These are phyloP conservation scores for Amorpha juglandis DNA, from an alignment of 2,888 invertebrate genomes.

Conservation along the genomic window DNA sequence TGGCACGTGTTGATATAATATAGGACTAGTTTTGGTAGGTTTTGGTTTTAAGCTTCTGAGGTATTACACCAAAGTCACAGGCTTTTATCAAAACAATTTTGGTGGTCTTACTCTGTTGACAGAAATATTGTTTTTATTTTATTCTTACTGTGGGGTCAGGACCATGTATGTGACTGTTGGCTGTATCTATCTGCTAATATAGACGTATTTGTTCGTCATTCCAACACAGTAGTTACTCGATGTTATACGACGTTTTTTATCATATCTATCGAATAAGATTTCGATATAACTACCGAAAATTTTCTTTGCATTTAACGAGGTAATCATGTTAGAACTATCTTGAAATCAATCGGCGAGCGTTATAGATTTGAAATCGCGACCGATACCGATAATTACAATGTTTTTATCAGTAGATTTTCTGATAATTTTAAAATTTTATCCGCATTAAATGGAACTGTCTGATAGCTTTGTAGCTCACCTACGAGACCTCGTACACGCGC, in stretches of 20 bases:
- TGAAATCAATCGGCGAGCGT: neutral
- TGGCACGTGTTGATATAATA: too few relatives aligned
- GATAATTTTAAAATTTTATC: neutral
- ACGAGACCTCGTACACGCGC: too few relatives aligned
- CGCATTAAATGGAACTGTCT: neutral
- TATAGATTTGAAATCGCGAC: neutral
- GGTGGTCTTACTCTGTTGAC: too few relatives aligned
- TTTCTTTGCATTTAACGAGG: conserved; percentile 12
- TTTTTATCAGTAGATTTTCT: neutral
- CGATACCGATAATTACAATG: conserved; percentile 14
- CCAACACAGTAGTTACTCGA: neutral
- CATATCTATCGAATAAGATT: conserved; percentile 1
- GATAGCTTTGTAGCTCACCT: neutral
- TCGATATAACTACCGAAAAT: conserved; percentile 9
- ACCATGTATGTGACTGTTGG: too few relatives aligned
- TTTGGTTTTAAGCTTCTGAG: too few relatives aligned
- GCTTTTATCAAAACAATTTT: too few relatives aligned
- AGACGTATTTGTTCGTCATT: neutral
- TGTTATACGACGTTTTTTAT: neutral
- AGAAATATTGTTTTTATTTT: too few relatives aligned
- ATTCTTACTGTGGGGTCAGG: too few relatives aligned
- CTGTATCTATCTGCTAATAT: neutral
- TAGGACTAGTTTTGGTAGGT: too few relatives aligned
- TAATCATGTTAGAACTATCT: conserved; percentile 14
- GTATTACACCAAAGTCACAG: too few relatives aligned